phyloP scores from a whole-genome alignment of 2,797 vertebrate genomes.

The Melanitta fusca region DNA sequence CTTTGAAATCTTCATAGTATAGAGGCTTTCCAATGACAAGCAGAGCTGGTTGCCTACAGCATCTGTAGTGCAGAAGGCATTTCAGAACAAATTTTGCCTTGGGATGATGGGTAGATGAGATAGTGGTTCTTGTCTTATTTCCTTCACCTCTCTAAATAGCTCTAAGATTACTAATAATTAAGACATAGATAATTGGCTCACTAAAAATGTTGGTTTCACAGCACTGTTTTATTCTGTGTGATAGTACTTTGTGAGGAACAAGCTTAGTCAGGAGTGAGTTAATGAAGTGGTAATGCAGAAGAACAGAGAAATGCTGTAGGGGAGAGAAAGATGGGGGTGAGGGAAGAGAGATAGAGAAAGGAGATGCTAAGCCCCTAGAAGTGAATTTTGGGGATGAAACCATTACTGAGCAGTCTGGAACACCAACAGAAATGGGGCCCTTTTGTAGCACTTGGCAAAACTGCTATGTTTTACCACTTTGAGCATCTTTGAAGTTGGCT shows the following conservation, averaged over 20 bases:
- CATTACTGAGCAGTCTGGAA: background rate
- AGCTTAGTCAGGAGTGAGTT: background rate
- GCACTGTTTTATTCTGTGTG: background rate
- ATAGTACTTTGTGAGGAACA: background rate
- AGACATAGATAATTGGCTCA: background rate
- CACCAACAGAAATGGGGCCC: background rate
- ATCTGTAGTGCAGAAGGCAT: background rate
- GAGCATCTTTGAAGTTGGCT: background rate
- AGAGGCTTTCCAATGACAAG: background rate
- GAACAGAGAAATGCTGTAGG: background rate
- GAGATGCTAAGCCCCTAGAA: background rate
- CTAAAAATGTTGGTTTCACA: background rate
- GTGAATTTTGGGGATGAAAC: background rate
- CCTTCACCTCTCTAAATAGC: background rate
- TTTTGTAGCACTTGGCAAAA: background rate
- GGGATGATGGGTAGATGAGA: background rate
- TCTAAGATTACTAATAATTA: background rate
- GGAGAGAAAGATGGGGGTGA: background rate
- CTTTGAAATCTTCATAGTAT: background rate
- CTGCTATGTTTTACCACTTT: background rate
- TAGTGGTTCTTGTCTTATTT: background rate
- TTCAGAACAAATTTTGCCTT: background rate
- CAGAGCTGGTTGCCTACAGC: background rate
- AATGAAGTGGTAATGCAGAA: background rate
- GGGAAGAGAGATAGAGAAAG: background rate